phyloP scores from a whole-genome alignment of 2,888 invertebrate genomes.

The Acrobasis repandana region DNA sequence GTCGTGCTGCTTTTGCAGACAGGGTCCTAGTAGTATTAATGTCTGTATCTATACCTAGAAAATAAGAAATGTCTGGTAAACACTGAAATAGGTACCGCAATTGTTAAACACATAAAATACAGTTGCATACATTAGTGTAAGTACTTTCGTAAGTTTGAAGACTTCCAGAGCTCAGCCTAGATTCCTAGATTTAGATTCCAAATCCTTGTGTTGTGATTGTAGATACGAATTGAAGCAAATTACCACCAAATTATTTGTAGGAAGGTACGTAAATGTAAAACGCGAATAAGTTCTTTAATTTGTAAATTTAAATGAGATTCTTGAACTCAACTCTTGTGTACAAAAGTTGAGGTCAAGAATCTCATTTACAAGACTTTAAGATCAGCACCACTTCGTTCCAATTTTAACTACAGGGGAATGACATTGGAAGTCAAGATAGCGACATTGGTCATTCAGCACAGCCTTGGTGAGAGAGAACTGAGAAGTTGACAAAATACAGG shows the following conservation, averaged over 20 bases:
- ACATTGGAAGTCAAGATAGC: conserved; percentile 51
- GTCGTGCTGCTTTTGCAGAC: too few species aligned
- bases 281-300: background rate
- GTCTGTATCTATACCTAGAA: too few species aligned
- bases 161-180: background rate
- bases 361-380: conserved; percentile 27
- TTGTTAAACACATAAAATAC: background rate
- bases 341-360: too few species aligned
- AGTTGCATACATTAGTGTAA: background rate
- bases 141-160: background rate
- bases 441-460: conserved; percentile 54
- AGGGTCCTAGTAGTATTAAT: too few species aligned
- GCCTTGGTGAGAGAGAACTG: conserved; percentile 67
- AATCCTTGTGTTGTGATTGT: background rate
- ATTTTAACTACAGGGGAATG: conserved; percentile 49
- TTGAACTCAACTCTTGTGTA: conserved; percentile 27
- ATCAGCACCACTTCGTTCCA: conserved; percentile 30
- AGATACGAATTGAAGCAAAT: background rate
- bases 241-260: too few species aligned
- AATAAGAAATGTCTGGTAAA: too few species aligned
- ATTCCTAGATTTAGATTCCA: background rate
- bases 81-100: background rate
- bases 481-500: conserved; percentile 69
- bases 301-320: conserved; percentile 24
- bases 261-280: background rate